Conservation (phyloP, 2,888 invertebrate genomes). For the Aphodius sticticus region DNA sequence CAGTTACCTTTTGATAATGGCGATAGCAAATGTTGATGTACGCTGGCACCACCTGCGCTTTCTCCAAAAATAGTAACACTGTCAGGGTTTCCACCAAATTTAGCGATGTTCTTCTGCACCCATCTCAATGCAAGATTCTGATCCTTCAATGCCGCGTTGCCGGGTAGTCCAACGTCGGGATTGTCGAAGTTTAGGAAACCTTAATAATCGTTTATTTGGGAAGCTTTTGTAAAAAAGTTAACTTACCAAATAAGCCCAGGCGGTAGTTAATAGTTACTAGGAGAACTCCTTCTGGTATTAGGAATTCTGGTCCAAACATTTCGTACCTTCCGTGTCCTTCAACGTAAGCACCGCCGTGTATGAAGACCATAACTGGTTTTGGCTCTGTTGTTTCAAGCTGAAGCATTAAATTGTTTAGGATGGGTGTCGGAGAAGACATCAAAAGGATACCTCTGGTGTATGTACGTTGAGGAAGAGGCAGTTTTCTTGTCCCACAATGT, state of each 20-base stretch:
- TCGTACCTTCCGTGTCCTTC: not conserved
- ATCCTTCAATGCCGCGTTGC: constrained; percentile 61
- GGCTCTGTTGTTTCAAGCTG: constrained; percentile 4
- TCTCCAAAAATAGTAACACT: constrained; percentile 62
- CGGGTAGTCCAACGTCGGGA: constrained; percentile 56
- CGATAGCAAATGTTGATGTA: constrained; percentile 59
- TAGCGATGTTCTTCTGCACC: constrained; percentile 59
- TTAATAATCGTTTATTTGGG: constrained; percentile 35
- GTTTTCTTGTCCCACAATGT: constrained; percentile 54
- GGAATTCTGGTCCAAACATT: constrained; percentile 20
- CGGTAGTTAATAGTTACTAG: constrained; percentile 62
- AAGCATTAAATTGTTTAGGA: constrained; percentile 8
- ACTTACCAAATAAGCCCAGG: constrained; percentile 56
- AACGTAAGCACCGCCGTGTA: constrained; percentile 12
- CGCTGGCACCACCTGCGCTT: constrained; percentile 61
- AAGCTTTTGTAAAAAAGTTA: not conserved
- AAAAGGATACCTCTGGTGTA: constrained; percentile 37
- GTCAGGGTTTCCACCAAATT: constrained; percentile 59
- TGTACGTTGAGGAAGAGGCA: constrained; percentile 60
- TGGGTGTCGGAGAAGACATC: too few relatives aligned
- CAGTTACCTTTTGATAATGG: constrained; percentile 54
- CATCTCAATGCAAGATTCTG: constrained; percentile 60
- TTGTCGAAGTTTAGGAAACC: constrained; percentile 59
- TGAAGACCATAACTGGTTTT: constrained; percentile 26
- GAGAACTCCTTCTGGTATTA: constrained; percentile 56